These are phyloP conservation scores for Perca flavescens DNA, from an alignment of 2,113 vertebrate species.

Conservation along the genomic window DNA sequence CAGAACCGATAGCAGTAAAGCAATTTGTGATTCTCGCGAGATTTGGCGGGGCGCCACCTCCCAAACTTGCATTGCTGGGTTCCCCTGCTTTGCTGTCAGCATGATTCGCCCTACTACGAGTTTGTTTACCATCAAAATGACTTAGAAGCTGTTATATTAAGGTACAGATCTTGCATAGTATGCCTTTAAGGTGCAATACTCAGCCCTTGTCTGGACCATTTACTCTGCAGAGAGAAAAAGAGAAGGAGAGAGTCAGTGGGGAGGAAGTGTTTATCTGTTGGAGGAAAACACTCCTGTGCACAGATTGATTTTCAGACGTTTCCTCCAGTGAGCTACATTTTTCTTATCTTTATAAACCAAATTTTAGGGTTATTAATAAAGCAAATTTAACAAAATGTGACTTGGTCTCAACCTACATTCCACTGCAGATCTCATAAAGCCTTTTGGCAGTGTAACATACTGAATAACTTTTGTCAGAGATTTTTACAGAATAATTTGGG, in stretches of 20 bases:
- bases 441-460: slow-evolving; percentile 45
- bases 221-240: not conserved
- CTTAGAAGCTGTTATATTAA: too few species aligned
- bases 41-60: too few species aligned
- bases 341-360: slow-evolving; percentile 52
- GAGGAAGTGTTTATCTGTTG: slow-evolving; percentile 29
- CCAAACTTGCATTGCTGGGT: too few species aligned
- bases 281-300: slow-evolving; percentile 19
- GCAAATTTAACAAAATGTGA: slow-evolving; percentile 52
- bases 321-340: slow-evolving; percentile 22
- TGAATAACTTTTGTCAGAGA: slow-evolving; percentile 54
- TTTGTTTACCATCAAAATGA: too few species aligned
- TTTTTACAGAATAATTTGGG: slow-evolving; percentile 58
- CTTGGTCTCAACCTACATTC: slow-evolving; percentile 50
- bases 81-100: too few species aligned
- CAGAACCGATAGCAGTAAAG: too few species aligned
- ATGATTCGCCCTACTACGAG: too few species aligned
- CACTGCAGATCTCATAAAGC: slow-evolving; percentile 60
- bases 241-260: not conserved
- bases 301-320: slow-evolving; percentile 31
- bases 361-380: slow-evolving; percentile 47
- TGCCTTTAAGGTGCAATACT: not conserved
- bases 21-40: too few species aligned
- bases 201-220: not conserved
- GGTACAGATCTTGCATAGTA: too few species aligned